Percentiles rank a stretch among this genome's conserved stretches.
Evolutionary conservation across 1,140 invertebrate genomes (phyloP).

Genomic region (Schlechtendalia chinensis): DNA sequence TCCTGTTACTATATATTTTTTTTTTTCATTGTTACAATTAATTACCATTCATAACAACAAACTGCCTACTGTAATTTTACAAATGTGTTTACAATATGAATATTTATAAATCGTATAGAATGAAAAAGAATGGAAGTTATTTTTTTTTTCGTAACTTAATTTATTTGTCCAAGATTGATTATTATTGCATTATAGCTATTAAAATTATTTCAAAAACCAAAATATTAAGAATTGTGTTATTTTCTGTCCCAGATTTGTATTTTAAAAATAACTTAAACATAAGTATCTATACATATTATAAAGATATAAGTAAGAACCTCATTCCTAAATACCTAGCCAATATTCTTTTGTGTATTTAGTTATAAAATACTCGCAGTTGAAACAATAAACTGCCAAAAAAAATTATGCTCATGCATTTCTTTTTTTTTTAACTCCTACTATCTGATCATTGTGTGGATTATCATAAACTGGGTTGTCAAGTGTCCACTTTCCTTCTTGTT

Average conservation of each 20-base stretch:
- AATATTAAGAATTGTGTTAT: conserved; percentile 34
- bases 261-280: not conserved
- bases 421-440: not conserved
- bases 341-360: conserved; percentile 32
- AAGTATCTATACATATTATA: conserved; percentile 6
- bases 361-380: conserved; percentile 11
- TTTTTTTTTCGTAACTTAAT: not conserved
- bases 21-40: conserved; percentile 16
- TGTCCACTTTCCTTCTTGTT: too few species aligned
- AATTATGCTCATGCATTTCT: not conserved
- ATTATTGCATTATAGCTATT: conserved; percentile 9
- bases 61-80: not conserved
- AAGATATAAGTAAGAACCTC: not conserved
- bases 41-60: not conserved
- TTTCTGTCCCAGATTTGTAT: conserved; percentile 2
- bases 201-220: conserved; percentile 24
- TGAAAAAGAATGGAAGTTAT: not conserved
- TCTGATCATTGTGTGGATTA: not conserved
- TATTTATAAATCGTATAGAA: not conserved
- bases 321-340: conserved; percentile 17
- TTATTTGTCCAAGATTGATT: conserved; percentile 21
- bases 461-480: too few species aligned
- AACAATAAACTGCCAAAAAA: conserved; percentile 47
- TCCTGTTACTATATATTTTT: too few species aligned
- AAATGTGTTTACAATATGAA: not conserved